Percentiles rank a stretch among this genome's conserved stretches.
phyloP scores from a whole-genome alignment of 2,888 invertebrate species.

The Agrotis segetum region DNA sequence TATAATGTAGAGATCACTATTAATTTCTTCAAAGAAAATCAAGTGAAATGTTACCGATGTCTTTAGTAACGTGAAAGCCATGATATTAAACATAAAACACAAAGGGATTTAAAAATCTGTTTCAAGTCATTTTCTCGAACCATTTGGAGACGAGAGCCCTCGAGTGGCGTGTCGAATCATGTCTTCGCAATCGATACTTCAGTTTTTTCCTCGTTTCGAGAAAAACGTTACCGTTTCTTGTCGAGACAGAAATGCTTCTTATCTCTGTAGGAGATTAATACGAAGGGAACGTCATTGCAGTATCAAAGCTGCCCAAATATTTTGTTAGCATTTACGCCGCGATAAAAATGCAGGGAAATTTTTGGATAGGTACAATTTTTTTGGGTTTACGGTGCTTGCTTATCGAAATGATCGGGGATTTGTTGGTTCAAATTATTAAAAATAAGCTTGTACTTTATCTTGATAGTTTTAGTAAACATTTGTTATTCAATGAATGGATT shows the following conservation, averaged over 20 bases:
- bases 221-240: slow-evolving; percentile 69
- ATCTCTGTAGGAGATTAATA: slow-evolving; percentile 72
- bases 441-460: background rate
- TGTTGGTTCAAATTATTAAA: slow-evolving; percentile 27
- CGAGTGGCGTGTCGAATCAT: slow-evolving; percentile 73
- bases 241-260: slow-evolving; percentile 69
- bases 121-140: slow-evolving; percentile 61
- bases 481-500: no score
- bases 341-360: slow-evolving; percentile 55
- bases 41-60: slow-evolving; percentile 35
- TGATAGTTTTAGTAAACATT: no score
- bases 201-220: slow-evolving; percentile 69
- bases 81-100: slow-evolving; percentile 65
- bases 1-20: slow-evolving; percentile 22
- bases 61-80: slow-evolving; percentile 49
- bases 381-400: slow-evolving; percentile 38
- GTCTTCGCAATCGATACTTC: slow-evolving; percentile 76
- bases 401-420: slow-evolving; percentile 14
- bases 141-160: slow-evolving; percentile 61
- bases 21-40: slow-evolving; percentile 41
- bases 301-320: slow-evolving; percentile 62
- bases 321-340: slow-evolving; percentile 63
- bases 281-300: slow-evolving; percentile 62
- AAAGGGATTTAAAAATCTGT: slow-evolving; percentile 66
- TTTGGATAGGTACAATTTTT: slow-evolving; percentile 29